Evolutionary conservation across 2,113 vertebrate species (phyloP).

Genomic region (Corydoras sp.): DNA sequence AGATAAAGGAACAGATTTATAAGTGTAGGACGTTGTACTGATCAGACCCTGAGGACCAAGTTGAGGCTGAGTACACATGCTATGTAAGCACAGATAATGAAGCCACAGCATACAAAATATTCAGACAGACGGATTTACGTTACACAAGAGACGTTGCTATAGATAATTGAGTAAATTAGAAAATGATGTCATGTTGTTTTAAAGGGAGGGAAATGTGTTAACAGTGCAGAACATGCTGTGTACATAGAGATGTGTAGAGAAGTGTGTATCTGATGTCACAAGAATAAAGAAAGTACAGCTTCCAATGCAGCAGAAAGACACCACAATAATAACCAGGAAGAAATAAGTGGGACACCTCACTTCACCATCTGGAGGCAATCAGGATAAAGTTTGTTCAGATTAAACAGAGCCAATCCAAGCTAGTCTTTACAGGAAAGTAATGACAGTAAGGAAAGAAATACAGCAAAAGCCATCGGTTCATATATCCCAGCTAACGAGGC

Average conservation of each 20-base stretch:
- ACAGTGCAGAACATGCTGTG: no score
- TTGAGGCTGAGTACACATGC: no score
- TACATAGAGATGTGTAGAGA: not conserved
- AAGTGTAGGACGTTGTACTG: no score
- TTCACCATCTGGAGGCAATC: constrained; percentile 35
- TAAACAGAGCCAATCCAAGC: not conserved
- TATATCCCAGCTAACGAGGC: not conserved
- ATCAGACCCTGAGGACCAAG: no score
- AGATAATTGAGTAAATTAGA: not conserved
- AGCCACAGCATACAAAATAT: no score
- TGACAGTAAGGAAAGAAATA: not conserved
- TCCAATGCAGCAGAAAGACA: constrained; percentile 33
- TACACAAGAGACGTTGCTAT: no score
- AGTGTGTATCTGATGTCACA: not conserved
- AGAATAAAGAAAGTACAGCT: constrained; percentile 11
- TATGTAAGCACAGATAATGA: no score
- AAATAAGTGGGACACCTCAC: constrained; percentile 6
- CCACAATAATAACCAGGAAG: not conserved
- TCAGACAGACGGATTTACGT: no score
- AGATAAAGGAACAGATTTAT: not conserved
- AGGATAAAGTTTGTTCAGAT: constrained; percentile 7
- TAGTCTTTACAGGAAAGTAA: constrained; percentile 9
- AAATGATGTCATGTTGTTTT: constrained; percentile 56
- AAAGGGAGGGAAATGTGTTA: constrained; percentile 47
- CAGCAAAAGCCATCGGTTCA: not conserved